Base-by-base conservation (phyloP, 2,888 invertebrate species). In the Ophion costatus region DNA sequence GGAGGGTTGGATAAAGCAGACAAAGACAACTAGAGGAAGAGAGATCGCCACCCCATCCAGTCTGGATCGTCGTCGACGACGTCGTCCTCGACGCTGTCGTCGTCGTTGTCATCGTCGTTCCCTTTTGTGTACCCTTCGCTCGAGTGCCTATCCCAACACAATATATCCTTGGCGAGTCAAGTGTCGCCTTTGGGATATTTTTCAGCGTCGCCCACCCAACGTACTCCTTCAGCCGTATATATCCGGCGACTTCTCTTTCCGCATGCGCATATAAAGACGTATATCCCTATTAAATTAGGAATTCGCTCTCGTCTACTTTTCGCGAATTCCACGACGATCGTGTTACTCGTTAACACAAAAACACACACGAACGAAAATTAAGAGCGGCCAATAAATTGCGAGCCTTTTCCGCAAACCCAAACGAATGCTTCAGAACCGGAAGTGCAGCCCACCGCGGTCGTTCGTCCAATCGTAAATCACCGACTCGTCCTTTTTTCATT, bases 181-280 rank as follows among this genome's bases (percentile, higher is more conserved):
- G 92, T 91, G 90, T 88, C 89, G 91, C 91, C 91, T 92, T 91
- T 90, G 91, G 90, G 90, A 90, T 74, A 74, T 91, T 91, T 91
- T 90, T 90, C 89, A 89, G 87, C 89, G 88, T 89, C 86, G 83
- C 81, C 77, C 59, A 87, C 88, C 87, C 86, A 80, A 63, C 56
- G 51, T 17, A 0, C 51, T 56, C 38, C 59, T 45, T 38, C 22
- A 69, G 14, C 11, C 56, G 29, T 51, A 24, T 64, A 80, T 74
- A 67, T 67, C 75, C 69, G 42, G 11, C 45, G 67, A 76, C 24
- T 67, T 69, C 66, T 74, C 81, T 78, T 81, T 69, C 57, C 45
- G 73, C 67, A 51, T 51, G 67, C 69, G 59, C 45, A 4, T 51
- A 33, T 29, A 17, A 51, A 63, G 51, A 67, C 4, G 33, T 69